phyloP scores from a whole-genome alignment of 2,113 vertebrate species.

The Notechis scutatus region DNA sequence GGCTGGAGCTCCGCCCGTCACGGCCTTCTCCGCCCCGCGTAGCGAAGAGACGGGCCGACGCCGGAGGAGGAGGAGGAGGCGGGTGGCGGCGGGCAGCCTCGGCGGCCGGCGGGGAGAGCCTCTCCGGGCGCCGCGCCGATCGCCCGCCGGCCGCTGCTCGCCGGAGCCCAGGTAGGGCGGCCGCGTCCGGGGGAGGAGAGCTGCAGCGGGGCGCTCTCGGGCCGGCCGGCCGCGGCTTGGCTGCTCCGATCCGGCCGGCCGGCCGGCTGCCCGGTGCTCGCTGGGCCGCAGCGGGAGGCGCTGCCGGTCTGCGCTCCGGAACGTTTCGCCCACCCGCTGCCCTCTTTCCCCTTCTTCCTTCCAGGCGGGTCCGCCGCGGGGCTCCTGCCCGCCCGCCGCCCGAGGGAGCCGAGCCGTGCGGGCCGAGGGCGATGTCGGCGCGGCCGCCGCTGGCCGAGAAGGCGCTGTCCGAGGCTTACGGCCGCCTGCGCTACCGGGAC shows the following conservation, averaged over 20 bases:
- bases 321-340: background rate
- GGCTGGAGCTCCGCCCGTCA: background rate
- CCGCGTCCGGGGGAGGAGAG: background rate
- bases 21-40: background rate
- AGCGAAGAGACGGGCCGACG: background rate
- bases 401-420: background rate
- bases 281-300: background rate
- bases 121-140: background rate
- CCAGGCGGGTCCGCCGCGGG: background rate
- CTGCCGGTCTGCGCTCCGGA: background rate
- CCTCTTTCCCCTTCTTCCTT: background rate
- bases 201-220: background rate
- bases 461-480: conserved; percentile 80
- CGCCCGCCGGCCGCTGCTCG: background rate
- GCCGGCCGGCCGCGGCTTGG: background rate
- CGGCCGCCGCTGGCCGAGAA: conserved; percentile 79
- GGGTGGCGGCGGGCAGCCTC: background rate
- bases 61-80: background rate
- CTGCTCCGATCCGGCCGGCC: background rate
- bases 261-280: background rate
- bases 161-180: background rate
- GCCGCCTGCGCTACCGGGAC: conserved; percentile 82
- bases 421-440: conserved; percentile 61
- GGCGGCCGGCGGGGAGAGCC: background rate
- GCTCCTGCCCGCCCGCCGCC: no score